These are phyloP conservation scores for Linnaemya vulpina DNA, from an alignment of 2,888 invertebrate genomes.

Conservation along the genomic window DNA sequence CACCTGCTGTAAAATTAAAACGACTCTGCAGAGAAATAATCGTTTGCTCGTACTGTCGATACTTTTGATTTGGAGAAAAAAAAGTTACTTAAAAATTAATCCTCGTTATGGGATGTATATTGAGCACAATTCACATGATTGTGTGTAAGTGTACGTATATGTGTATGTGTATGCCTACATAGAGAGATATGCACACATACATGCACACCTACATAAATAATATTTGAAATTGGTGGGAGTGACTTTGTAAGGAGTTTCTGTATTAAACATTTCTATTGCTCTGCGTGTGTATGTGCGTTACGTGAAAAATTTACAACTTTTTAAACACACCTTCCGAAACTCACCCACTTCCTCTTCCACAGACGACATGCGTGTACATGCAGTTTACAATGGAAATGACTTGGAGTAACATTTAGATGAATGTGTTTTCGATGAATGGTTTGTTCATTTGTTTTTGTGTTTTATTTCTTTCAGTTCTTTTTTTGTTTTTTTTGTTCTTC, in stretches of 20 bases:
- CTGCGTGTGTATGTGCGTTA: neutral
- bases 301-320: slow-evolving; percentile 39
- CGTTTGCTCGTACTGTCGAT: neutral
- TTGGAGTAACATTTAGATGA: slow-evolving; percentile 36
- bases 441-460: slow-evolving; percentile 21
- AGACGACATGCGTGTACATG: neutral
- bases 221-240: neutral
- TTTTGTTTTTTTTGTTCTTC: neutral
- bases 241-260: neutral
- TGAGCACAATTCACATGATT: neutral
- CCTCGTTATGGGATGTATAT: slow-evolving; percentile 40
- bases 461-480: neutral
- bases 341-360: neutral
- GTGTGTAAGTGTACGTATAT: too few species aligned
- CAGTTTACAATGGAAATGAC: slow-evolving; percentile 24
- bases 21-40: neutral
- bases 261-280: slow-evolving; percentile 5
- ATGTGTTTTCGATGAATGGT: slow-evolving; percentile 41
- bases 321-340: slow-evolving; percentile 7
- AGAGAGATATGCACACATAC: too few species aligned
- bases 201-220: too few species aligned
- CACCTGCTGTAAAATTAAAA: neutral
- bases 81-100: slow-evolving; percentile 32
- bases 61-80: neutral
- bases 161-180: neutral